Evolutionary conservation across 2,888 invertebrate genomes (phyloP), one percentile per base, ranked within the genome.

Genomic region (Rapana venosa): DNA sequence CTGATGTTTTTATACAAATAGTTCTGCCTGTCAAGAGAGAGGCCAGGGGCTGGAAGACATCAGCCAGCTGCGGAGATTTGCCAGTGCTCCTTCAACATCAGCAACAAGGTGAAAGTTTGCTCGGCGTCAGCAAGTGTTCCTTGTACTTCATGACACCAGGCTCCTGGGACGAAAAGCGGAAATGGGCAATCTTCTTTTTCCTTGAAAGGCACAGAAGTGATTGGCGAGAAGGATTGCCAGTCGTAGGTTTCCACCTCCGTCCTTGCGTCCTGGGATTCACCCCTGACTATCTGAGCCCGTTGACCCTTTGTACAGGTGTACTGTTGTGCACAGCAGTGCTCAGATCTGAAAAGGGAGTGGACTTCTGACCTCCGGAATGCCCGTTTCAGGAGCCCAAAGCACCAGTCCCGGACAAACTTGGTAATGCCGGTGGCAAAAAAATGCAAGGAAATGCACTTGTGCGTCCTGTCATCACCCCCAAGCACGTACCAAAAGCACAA

Each of bases 201-300:
- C 56, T 15, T 0, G 0, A 5, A 84, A 22, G 0, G 84, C 17
- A 8, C 56, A 2, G 58, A 26, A 84, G 4, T n/a, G 22, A 5
- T 11, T 0, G 8, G 13, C 0, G 35, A 30, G 30, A 56, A 84
- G 0, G 0, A 26, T n/a, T 84, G 84, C 84, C 81, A 56, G 84
- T 84, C 56, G 35, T 32, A 84, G 2, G 32, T 20, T 4, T 32
- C 32, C 32, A 77, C 77, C 70, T 70, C 22, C 26, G 70, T 17
- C 26, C 70, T 70, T 30, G 32, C 32, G 20, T 32, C 77, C 32
- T 77, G 77, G 30, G 5, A 30, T 13, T 77, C 77, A 30, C 32
- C 32, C 30, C 13, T 77, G 15, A 90, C 90, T 11, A 91, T 70
- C 91, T 91, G 91, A 56, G 88, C 56, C 70, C 90, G 85, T 92